Percentiles rank a stretch among this genome's conserved stretches.
Evolutionary conservation across 30 jellyfish, hydroid and myxozoan genomes (phyloP).

Genomic region (Turritopsis dohrnii): DNA sequence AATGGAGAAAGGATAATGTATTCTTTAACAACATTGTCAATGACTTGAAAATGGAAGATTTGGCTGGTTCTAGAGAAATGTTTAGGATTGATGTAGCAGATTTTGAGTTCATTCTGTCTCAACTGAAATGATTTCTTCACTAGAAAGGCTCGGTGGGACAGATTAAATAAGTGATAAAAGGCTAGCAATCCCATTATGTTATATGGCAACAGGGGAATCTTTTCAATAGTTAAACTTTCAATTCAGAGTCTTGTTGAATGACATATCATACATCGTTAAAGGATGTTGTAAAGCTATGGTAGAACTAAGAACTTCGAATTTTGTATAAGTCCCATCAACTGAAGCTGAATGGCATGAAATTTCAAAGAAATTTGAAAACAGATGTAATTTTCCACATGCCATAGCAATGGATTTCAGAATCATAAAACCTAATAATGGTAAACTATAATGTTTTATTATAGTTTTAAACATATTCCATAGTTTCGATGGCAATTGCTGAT

Average conservation of each 20-base stretch:
- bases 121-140: neutral
- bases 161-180: slow-evolving; percentile 12
- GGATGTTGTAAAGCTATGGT: slow-evolving; percentile 22
- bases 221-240: slow-evolving; percentile 18
- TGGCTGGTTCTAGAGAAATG: neutral
- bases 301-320: neutral
- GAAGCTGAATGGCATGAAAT: neutral
- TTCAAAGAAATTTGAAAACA: neutral
- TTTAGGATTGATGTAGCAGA: neutral
- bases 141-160: neutral
- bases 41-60: neutral
- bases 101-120: neutral
- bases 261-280: slow-evolving; percentile 14
- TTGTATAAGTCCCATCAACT: neutral
- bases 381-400: neutral
- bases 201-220: slow-evolving; percentile 43
- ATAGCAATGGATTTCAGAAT: neutral
- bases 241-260: slow-evolving; percentile 18
- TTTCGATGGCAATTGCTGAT: neutral
- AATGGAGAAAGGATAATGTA: neutral
- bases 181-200: slow-evolving; percentile 20
- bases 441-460: neutral
- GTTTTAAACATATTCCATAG: neutral
- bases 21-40: neutral
- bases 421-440: neutral